Conservation (phyloP, 2,113 vertebrate genomes). For the Gymnarchus niloticus region DNA sequence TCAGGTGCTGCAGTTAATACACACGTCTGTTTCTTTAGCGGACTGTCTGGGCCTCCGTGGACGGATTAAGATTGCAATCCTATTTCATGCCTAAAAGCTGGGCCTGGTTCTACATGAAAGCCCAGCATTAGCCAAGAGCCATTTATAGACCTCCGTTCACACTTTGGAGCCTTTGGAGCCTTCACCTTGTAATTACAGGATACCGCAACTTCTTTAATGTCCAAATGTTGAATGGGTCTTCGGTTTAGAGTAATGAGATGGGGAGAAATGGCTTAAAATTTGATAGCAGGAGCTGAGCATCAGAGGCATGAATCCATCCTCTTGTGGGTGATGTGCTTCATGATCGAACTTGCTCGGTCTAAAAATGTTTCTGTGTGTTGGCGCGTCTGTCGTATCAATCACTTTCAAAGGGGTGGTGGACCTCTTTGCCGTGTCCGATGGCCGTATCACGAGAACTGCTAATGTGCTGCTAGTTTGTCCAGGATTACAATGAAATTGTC, state of each 20-base stretch:
- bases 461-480: background rate
- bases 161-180: conserved; percentile 54
- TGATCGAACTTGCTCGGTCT: conserved; percentile 34
- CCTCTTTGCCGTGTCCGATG: background rate
- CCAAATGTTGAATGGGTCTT: conserved; percentile 57
- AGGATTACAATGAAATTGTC: background rate
- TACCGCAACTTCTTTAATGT: conserved; percentile 40
- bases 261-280: conserved; percentile 36
- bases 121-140: conserved; percentile 50
- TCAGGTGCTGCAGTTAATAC: conserved; percentile 26
- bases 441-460: background rate
- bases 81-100: conserved; percentile 37
- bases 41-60: conserved; percentile 59
- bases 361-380: background rate
- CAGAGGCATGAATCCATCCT: conserved; percentile 53
- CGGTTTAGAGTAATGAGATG: conserved; percentile 64
- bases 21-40: conserved; percentile 41
- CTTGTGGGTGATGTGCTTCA: conserved; percentile 56
- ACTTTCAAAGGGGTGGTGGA: background rate
- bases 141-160: conserved; percentile 61
- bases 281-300: conserved; percentile 49
- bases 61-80: conserved; percentile 52
- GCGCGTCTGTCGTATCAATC: background rate
- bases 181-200: conserved; percentile 61
- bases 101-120: conserved; percentile 57